Percentiles rank a stretch among this genome's conserved stretches.
Evolutionary conservation across 2,113 vertebrate species (phyloP).

Genomic region (Pycnonotus jocosus): DNA sequence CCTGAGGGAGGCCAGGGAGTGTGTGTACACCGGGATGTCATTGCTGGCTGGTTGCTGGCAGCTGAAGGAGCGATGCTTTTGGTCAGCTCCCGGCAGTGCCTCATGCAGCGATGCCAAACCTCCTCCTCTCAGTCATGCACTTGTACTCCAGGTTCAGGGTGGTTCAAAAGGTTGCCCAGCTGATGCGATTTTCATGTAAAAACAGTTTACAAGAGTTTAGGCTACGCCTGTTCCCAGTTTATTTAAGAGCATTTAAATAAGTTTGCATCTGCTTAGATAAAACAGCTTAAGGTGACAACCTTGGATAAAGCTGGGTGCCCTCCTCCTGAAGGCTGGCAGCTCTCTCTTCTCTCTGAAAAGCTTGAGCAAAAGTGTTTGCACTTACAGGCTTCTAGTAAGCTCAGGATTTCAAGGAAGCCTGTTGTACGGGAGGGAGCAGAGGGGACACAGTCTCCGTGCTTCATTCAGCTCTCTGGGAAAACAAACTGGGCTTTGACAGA

Average conservation of each 20-base stretch:
- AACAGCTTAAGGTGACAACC: neutral
- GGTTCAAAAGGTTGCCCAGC: neutral
- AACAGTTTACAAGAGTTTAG: neutral
- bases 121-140: neutral
- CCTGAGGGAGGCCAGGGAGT: neutral
- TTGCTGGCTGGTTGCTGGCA: neutral
- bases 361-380: neutral
- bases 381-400: neutral
- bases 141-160: accelerated
- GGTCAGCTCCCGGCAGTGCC: neutral
- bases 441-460: neutral
- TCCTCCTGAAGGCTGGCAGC: neutral
- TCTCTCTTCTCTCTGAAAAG: neutral
- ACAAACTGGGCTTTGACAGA: neutral
- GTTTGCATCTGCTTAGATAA: neutral
- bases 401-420: neutral
- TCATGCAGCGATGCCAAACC: accelerated
- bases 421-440: neutral
- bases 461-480: neutral
- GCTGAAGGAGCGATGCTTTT: accelerated
- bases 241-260: neutral
- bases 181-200: neutral
- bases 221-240: neutral
- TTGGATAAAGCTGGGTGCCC: neutral
- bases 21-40: accelerated